These are phyloP conservation scores for Chascanopsetta lugubris DNA, from an alignment of 2,113 vertebrate species.

Conservation along the genomic window DNA sequence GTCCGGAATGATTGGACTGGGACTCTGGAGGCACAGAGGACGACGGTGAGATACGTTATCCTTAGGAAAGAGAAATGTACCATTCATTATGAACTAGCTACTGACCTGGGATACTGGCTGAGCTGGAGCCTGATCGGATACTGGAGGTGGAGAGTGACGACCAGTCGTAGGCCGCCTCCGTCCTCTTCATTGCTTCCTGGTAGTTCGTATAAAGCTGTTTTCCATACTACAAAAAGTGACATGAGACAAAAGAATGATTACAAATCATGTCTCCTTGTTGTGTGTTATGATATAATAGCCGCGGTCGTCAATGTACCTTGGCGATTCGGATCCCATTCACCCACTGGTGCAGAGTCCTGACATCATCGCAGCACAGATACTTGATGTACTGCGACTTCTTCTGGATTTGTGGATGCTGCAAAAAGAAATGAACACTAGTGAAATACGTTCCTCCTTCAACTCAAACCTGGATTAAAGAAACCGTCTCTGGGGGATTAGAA, in stretches of 20 bases:
- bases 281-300: too few species aligned
- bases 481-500: too few species aligned
- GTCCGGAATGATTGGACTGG: slow-evolving; percentile 94
- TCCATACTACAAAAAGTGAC: slow-evolving; percentile 83
- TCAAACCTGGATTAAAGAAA: too few species aligned
- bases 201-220: slow-evolving; percentile 95
- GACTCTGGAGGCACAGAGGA: slow-evolving; percentile 82
- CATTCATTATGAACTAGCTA: neutral
- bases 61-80: neutral
- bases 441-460: neutral
- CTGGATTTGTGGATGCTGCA: slow-evolving; percentile 96
- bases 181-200: slow-evolving; percentile 95
- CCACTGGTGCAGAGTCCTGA: slow-evolving; percentile 97
- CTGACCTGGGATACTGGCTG: slow-evolving; percentile 92
- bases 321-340: slow-evolving; percentile 96
- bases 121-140: slow-evolving; percentile 96
- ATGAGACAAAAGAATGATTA: neutral
- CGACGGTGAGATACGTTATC: neutral
- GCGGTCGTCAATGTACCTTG: slow-evolving; percentile 80
- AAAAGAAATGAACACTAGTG: neutral
- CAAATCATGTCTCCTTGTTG: neutral
- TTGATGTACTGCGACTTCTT: slow-evolving; percentile 99
- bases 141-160: slow-evolving; percentile 95
- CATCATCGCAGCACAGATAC: slow-evolving; percentile 96
- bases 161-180: slow-evolving; percentile 95